phyloP scores from a whole-genome alignment of 2,888 invertebrate species.

The Plusia festucae region DNA sequence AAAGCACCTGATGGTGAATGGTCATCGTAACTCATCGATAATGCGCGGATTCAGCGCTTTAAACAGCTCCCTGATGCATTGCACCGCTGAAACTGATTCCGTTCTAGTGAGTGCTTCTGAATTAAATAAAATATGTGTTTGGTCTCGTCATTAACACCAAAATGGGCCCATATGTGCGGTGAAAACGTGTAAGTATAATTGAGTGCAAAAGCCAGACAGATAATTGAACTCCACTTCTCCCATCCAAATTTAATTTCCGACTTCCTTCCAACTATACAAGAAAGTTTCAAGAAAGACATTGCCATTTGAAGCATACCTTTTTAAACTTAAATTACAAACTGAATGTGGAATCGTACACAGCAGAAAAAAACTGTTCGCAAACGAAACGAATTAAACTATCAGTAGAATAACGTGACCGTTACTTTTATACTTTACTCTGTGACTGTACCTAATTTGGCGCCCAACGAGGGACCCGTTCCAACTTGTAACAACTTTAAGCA shows the following conservation, averaged over 20 bases:
- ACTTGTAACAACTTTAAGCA: conserved; percentile 88
- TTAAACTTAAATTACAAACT: conserved; percentile 68
- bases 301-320: conserved; percentile 25
- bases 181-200: conserved; percentile 10
- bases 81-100: conserved; percentile 52
- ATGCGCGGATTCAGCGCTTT: conserved; percentile 58
- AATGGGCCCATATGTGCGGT: conserved; percentile 2
- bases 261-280: conserved; percentile 4
- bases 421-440: conserved; percentile 67
- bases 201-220: conserved; percentile 3
- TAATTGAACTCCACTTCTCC: background rate
- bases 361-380: conserved; percentile 68
- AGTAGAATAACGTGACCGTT: conserved; percentile 76
- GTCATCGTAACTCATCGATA: conserved; percentile 62
- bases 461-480: conserved; percentile 86
- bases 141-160: conserved; percentile 42
- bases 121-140: conserved; percentile 48
- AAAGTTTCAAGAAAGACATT: conserved; percentile 32
- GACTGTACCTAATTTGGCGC: conserved; percentile 86
- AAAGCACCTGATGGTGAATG: conserved; percentile 60
- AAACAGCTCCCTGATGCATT: conserved; percentile 62
- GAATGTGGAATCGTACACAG: conserved; percentile 68
- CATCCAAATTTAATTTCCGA: conserved; percentile 14
- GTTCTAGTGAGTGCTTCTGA: conserved; percentile 46
- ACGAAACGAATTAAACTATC: conserved; percentile 85